Evolutionary conservation across 2,113 vertebrate species (phyloP).

Genomic region (Ciconia maguari): DNA sequence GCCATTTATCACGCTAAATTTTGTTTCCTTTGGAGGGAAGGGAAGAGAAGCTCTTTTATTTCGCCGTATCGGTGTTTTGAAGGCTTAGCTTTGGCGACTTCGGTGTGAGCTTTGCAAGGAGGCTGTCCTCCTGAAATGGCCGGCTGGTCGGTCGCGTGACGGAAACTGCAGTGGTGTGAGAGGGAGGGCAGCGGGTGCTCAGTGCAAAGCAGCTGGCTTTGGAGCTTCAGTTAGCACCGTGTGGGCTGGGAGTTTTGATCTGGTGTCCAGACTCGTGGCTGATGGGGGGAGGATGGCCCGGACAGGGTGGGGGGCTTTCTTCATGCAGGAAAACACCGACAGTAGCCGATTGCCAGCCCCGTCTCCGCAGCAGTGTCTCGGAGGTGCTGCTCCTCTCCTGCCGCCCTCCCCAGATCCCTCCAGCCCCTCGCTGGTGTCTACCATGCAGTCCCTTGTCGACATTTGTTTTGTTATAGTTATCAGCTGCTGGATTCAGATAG

Average conservation of each 20-base stretch:
- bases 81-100: background rate
- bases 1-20: conserved; percentile 18
- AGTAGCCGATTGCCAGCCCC: rapidly evolving
- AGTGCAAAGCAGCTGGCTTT: background rate
- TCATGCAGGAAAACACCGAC: background rate
- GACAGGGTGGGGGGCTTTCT: background rate
- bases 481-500: background rate
- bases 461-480: background rate
- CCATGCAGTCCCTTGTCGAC: background rate
- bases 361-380: rapidly evolving
- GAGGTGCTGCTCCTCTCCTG: background rate
- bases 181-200: background rate
- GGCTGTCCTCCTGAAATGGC: background rate
- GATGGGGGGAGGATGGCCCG: background rate
- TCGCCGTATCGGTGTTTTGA: background rate
- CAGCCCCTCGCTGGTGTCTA: background rate
- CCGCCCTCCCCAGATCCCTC: background rate
- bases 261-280: rapidly evolving
- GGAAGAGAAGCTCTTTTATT: background rate
- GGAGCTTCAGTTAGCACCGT: background rate
- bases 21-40: conserved; percentile 1
- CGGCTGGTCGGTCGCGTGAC: rapidly evolving
- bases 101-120: background rate
- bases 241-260: background rate
- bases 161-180: background rate